Conservation (phyloP, 2,113 vertebrate species). For the Equus przewalskii region DNA sequence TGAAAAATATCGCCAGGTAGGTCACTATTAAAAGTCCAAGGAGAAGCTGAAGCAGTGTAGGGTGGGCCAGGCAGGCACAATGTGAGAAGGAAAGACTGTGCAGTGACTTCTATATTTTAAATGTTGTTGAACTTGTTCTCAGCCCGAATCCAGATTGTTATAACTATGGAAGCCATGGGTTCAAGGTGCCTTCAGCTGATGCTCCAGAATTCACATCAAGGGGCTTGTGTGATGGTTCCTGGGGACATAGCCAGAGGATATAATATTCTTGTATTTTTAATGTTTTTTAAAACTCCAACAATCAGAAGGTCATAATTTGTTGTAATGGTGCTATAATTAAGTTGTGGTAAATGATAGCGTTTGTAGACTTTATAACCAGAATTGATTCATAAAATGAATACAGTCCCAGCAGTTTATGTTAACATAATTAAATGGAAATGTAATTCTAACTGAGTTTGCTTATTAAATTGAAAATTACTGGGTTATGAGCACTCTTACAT, state of each 20-base stretch:
- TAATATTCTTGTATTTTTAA: constrained; percentile 48
- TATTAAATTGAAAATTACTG: constrained; percentile 84
- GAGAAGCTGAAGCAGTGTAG: neutral
- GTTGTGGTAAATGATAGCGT: constrained; percentile 79
- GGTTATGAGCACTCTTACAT: constrained; percentile 83
- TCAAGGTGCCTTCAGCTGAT: neutral
- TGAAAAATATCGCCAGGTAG: neutral
- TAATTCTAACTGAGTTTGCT: constrained; percentile 81
- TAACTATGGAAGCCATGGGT: neutral
- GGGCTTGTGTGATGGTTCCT: neutral
- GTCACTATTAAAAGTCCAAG: too few relatives aligned
- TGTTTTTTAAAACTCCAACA: constrained; percentile 79
- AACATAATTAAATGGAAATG: constrained; percentile 87
- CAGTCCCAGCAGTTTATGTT: constrained; percentile 83
- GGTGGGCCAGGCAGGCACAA: neutral
- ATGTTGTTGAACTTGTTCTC: neutral
- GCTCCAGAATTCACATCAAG: neutral
- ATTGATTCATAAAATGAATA: constrained; percentile 82
- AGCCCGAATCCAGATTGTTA: neutral
- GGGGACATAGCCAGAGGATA: neutral
- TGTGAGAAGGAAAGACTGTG: rapidly evolving
- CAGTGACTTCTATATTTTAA: too few relatives aligned
- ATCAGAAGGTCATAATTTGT: constrained; percentile 86
- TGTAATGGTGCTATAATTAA: constrained; percentile 80
- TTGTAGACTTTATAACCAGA: constrained; percentile 80